Percentiles rank a stretch among this genome's conserved stretches.
Conservation (phyloP, 1,140 invertebrate species). For the Drosophila navojoa region DNA sequence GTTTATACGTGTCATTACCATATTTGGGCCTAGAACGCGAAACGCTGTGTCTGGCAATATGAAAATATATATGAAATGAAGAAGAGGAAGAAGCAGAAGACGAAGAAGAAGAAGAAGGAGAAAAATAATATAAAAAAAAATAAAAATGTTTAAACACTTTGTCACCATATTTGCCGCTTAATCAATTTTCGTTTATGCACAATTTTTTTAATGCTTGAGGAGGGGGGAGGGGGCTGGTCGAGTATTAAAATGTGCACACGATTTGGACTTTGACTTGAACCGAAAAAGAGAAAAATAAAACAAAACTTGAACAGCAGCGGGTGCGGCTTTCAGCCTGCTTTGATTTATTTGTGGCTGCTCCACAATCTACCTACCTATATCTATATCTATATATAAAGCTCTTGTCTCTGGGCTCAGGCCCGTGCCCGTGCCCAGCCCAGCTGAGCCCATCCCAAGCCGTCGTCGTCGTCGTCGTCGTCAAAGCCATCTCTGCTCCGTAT, state of each 20-base stretch:
- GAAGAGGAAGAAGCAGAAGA: not conserved
- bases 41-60: constrained; percentile 32
- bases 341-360: constrained; percentile 60
- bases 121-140: constrained; percentile 3
- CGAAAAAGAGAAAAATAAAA: not conserved
- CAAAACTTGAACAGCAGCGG: constrained; percentile 14
- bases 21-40: constrained; percentile 66
- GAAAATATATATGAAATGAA: not conserved
- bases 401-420: too few species aligned
- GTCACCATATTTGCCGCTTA: constrained; percentile 78
- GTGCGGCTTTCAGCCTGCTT: constrained; percentile 54
- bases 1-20: constrained; percentile 71
- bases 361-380: constrained; percentile 1
- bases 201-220: not conserved
- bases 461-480: too few species aligned
- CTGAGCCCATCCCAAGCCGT: constrained; percentile 20
- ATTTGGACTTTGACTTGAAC: constrained; percentile 35
- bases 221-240: not conserved
- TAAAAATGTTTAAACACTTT: constrained; percentile 58
- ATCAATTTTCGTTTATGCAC: constrained; percentile 73
- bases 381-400: too few species aligned
- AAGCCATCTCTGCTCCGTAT: not conserved
- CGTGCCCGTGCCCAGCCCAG: not conserved
- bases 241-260: constrained; percentile 22
- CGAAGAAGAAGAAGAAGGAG: not conserved